A percentile compares a stretch with the other conserved stretches of the same genome.
These are phyloP conservation scores for Nothoprocta perdicaria DNA, from an alignment of 2,113 vertebrate genomes.

Conservation along the genomic window DNA sequence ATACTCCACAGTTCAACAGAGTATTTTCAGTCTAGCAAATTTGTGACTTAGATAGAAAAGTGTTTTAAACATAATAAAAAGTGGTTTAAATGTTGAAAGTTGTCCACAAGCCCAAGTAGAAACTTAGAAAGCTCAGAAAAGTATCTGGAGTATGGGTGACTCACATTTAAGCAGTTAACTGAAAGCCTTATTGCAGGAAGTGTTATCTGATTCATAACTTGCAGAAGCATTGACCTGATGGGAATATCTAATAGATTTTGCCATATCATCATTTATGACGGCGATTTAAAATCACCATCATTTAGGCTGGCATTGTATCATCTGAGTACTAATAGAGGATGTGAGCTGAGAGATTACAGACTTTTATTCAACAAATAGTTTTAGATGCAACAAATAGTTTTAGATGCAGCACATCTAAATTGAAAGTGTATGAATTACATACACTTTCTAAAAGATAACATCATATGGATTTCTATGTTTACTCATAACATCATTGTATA, in stretches of 20 bases:
- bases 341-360: neutral
- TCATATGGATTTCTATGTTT: neutral
- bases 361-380: neutral
- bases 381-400: neutral
- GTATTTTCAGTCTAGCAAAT: neutral
- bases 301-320: neutral
- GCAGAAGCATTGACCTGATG: neutral
- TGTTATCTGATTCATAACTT: neutral
- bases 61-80: too few species aligned
- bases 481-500: neutral
- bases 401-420: neutral
- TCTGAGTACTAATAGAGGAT: fast-evolving
- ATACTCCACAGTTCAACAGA: neutral
- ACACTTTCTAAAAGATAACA: neutral
- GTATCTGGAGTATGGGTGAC: neutral
- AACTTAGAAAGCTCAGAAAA: neutral
- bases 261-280: neutral
- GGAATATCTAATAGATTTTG: neutral
- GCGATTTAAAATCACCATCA: neutral
- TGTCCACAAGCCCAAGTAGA: neutral
- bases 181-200: neutral
- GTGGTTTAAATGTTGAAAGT: neutral
- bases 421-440: neutral
- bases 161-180: neutral
- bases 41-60: neutral